Conservation (phyloP, 2,888 invertebrate species). For the Automeris io region DNA sequence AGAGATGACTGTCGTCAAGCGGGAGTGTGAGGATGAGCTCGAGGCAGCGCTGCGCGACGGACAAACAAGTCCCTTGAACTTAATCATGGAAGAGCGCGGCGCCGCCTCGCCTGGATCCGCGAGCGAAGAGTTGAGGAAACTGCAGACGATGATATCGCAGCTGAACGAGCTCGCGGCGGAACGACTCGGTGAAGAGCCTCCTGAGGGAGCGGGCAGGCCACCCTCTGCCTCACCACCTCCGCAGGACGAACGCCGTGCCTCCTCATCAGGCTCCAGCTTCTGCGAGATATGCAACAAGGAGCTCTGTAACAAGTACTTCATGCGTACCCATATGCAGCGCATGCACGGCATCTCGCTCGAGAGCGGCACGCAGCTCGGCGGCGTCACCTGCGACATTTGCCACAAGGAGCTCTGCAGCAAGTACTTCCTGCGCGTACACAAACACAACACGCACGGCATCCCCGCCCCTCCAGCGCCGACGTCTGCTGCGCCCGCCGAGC, state of each 20-base stretch:
- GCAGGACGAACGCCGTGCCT: constrained; percentile 70
- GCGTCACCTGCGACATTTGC: constrained; percentile 97
- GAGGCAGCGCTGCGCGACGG: constrained; percentile 71
- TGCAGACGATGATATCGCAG: constrained; percentile 94
- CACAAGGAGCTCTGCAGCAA: constrained; percentile 99
- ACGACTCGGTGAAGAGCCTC: constrained; percentile 56
- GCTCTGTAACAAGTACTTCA: constrained; percentile 99
- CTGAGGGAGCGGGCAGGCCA: constrained; percentile 42
- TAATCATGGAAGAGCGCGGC: constrained; percentile 83
- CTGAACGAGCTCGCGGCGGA: constrained; percentile 86
- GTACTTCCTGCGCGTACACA: constrained; percentile 97
- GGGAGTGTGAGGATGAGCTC: constrained; percentile 59
- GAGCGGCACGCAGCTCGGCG: constrained; percentile 93
- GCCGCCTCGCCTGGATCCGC: constrained; percentile 79
- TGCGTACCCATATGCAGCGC: constrained; percentile 99
- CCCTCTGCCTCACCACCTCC: constrained; percentile 59
- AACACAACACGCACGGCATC: constrained; percentile 98
- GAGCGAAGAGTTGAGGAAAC: constrained; percentile 90
- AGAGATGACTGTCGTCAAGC: constrained; percentile 73
- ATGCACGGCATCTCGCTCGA: constrained; percentile 98
- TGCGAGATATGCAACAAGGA: constrained; percentile 99
- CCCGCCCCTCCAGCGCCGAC: constrained; percentile 86
- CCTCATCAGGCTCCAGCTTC: constrained; percentile 86
- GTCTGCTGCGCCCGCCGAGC: constrained; percentile 63
- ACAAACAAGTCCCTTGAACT: constrained; percentile 86